Evolutionary conservation across 2,113 vertebrate genomes (phyloP), one percentile per base, ranked within the genome.

Genomic region (Myotis davidii): DNA sequence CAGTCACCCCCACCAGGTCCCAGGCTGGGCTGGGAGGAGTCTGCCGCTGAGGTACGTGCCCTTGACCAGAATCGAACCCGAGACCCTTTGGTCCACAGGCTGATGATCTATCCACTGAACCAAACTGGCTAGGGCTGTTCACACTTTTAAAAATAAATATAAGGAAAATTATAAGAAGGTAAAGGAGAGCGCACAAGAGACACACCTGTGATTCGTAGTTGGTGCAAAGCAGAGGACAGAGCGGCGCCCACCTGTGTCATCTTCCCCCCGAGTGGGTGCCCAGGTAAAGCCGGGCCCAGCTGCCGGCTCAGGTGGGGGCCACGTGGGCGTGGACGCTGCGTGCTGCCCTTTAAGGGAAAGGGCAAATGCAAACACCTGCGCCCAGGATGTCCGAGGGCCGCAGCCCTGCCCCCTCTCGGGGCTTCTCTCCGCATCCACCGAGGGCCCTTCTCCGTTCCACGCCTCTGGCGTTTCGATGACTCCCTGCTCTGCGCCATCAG

Each of bases 131-230:
- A 4, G 2, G 61, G 61, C 13, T 32, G n/a, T 37, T 69, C 67
- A 32, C 29, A 39, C 45, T 50, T 50, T 29, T 17, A 42, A 74
- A 45, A 39, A 32, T 17, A 52, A 3, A 52, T 2, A 3, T 1
- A 17, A 27, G 65, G 37, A 54, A 17, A 6, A 1, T 50, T 14
- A 2, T 21, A 14, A 29, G 23, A 37, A 54, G 6, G 50, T 13
- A 5, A 39, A 39, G 67, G 50, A 14, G 34, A 29, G 50, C 50
- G 21, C 12, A 11, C 34, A 42, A 5, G 6, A 2, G 20, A 5
- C 0, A 17, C 25, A 5, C 50, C n/a, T 37, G 34, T 29, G 64
- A 9, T 3, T 11, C 21, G 2, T 7, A 9, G 4, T 18, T 3
- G 6, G 21, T 27, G 64, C 32, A 23, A n/a, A 67, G 81, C 39